These are phyloP conservation scores for Amblyopsis rosae DNA, from an alignment of 2,113 vertebrate genomes.

Conservation along the genomic window DNA sequence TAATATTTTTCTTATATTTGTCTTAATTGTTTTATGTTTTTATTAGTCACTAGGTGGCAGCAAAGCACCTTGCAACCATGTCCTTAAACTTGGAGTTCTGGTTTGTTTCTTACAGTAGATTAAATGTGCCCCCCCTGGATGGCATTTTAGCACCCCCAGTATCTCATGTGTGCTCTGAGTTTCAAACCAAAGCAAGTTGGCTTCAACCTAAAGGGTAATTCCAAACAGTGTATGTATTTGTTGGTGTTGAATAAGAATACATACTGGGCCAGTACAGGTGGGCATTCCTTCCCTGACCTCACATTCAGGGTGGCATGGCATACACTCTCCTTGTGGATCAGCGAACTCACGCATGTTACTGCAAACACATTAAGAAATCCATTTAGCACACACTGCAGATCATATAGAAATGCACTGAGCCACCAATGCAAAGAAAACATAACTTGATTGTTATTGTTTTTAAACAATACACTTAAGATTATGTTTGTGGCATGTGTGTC, in stretches of 20 bases:
- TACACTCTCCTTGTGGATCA: constrained; percentile 74
- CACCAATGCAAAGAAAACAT: constrained; percentile 25
- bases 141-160: too few relatives aligned
- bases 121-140: too few relatives aligned
- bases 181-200: too few relatives aligned
- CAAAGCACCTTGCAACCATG: neutral
- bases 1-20: neutral
- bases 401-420: constrained; percentile 1
- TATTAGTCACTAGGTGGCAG: constrained; percentile 35
- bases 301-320: constrained; percentile 86
- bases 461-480: too few relatives aligned
- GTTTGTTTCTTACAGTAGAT: too few relatives aligned
- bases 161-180: too few relatives aligned
- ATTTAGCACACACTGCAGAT: constrained; percentile 12
- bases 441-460: neutral
- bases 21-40: neutral
- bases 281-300: constrained; percentile 75
- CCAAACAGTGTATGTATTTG: neutral
- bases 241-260: neutral
- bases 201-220: too few relatives aligned
- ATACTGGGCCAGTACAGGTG: constrained; percentile 89
- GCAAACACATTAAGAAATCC: constrained; percentile 23
- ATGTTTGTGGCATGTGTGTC: too few relatives aligned
- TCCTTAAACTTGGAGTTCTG: neutral
- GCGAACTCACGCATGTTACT: constrained; percentile 86